Conservation (phyloP, 2,888 invertebrate genomes). For the Eledona agricola region DNA sequence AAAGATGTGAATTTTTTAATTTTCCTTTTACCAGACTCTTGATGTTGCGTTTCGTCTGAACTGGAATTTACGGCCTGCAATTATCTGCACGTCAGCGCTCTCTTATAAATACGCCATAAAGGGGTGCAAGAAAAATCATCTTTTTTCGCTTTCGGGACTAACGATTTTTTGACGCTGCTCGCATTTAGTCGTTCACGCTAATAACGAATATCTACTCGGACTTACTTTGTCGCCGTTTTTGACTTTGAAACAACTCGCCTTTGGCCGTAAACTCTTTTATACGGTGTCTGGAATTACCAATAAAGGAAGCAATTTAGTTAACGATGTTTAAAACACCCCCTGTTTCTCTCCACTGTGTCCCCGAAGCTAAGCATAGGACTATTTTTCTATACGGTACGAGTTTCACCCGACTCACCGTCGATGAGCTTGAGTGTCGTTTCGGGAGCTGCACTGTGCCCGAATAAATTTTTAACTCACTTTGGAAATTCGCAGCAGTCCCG, state of each 20-base stretch:
- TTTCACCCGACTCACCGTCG: not conserved
- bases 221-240: constrained; percentile 16
- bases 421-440: too few species aligned
- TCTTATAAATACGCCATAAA: too few species aligned
- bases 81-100: constrained; percentile 18
- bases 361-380: not conserved
- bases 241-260: constrained; percentile 14
- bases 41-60: constrained; percentile 6
- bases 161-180: too few species aligned
- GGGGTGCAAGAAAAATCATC: too few species aligned
- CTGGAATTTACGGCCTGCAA: constrained; percentile 18
- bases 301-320: constrained; percentile 27
- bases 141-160: too few species aligned
- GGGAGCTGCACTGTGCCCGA: too few species aligned
- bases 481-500: constrained; percentile 73
- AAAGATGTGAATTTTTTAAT: constrained; percentile 18
- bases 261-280: constrained; percentile 22
- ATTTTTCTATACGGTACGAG: not conserved
- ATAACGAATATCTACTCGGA: too few species aligned
- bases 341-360: constrained; percentile 20
- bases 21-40: constrained; percentile 1
- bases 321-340: constrained; percentile 23
- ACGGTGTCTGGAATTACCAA: constrained; percentile 22
- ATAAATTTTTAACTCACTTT: constrained; percentile 61
- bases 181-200: too few species aligned